A percentile compares a stretch with the other conserved stretches of the same genome.
These are phyloP conservation scores for Andrena fulva DNA, from an alignment of 2,888 invertebrate species.

Conservation along the genomic window DNA sequence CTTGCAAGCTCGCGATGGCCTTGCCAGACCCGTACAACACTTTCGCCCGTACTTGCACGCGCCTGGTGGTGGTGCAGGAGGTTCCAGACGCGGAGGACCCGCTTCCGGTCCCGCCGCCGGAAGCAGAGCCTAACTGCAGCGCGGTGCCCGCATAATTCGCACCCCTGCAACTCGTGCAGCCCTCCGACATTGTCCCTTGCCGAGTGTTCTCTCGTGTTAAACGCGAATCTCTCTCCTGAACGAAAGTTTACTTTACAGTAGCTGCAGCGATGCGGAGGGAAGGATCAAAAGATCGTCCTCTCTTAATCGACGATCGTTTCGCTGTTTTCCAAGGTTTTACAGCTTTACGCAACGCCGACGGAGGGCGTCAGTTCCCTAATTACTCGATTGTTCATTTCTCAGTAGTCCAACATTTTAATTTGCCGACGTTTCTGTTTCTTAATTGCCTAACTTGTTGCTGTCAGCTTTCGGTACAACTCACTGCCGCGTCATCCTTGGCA, in stretches of 20 bases:
- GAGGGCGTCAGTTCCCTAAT: too few species aligned
- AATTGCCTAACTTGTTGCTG: not conserved
- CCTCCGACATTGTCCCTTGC: conserved; percentile 78
- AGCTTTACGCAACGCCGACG: too few species aligned
- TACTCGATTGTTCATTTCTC: too few species aligned
- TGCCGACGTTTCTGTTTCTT: too few species aligned
- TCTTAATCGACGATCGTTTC: not conserved
- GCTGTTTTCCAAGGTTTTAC: too few species aligned
- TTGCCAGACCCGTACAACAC: conserved; percentile 81
- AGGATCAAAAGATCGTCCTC: too few species aligned
- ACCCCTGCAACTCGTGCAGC: conserved; percentile 80
- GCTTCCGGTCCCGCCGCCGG: conserved; percentile 74
- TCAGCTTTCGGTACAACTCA: not conserved
- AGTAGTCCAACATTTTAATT: too few species aligned
- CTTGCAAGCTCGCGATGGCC: conserved; percentile 81
- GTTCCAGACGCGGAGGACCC: conserved; percentile 61
- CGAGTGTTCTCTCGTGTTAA: conserved; percentile 40
- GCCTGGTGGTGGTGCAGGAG: conserved; percentile 66
- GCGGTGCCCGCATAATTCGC: conserved; percentile 76
- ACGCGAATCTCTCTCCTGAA: conserved; percentile 9
- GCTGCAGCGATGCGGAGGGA: too few species aligned
- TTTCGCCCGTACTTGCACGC: conserved; percentile 81
- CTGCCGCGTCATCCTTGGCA: too few species aligned
- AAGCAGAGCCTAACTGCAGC: conserved; percentile 75
- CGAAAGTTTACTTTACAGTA: conserved; percentile 13